A percentile compares a stretch with the other conserved stretches of the same genome.
Evolutionary conservation across 2,888 invertebrate genomes (phyloP).

Genomic region (Busseola fusca): DNA sequence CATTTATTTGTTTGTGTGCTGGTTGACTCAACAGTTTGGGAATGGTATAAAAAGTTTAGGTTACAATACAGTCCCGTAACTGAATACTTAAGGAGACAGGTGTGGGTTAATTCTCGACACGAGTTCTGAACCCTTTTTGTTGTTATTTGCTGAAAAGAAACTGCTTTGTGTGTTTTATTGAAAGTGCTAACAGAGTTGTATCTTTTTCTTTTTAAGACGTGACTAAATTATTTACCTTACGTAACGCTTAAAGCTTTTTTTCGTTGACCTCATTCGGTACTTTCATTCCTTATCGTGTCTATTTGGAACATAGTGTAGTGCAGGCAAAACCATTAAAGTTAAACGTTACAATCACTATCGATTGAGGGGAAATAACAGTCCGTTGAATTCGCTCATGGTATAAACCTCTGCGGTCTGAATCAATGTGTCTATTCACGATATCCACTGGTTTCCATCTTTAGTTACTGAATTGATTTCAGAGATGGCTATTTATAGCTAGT

Average conservation of each 20-base stretch:
- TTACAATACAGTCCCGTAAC: neutral
- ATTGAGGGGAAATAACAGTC: conserved; percentile 24
- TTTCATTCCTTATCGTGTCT: neutral
- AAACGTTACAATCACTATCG: conserved; percentile 28
- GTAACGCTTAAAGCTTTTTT: neutral
- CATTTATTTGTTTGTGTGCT: neutral
- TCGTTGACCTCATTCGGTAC: neutral
- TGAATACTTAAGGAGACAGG: neutral
- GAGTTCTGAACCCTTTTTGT: neutral
- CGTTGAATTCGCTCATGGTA: conserved; percentile 17
- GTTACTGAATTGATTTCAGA: neutral
- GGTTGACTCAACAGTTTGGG: neutral
- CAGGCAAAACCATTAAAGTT: neutral
- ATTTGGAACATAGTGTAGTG: neutral
- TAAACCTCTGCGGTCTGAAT: conserved; percentile 8
- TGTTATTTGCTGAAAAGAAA: neutral
- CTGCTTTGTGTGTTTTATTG: neutral
- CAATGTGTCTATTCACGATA: conserved; percentile 3
- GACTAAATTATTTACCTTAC: neutral
- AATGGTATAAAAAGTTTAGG: neutral
- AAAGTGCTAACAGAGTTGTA: neutral
- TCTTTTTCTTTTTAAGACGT: neutral
- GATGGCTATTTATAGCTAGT: neutral
- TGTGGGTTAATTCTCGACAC: neutral
- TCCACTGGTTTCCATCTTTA: conserved; percentile 12